phyloP scores from a whole-genome alignment of 2,797 vertebrate species.

The Monodelphis domestica region DNA sequence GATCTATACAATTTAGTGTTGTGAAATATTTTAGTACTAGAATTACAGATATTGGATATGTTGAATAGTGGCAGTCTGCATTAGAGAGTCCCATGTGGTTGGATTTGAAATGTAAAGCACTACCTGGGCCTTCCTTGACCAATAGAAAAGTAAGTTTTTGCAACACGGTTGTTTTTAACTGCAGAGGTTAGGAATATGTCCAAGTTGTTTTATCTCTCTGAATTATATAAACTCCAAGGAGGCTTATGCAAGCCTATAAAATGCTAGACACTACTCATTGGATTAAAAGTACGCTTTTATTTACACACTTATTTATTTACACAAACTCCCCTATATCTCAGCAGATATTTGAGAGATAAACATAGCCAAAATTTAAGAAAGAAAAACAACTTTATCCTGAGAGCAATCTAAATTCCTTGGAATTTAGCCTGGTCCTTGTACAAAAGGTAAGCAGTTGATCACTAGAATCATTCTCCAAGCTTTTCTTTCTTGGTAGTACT shows the following conservation, averaged over 20 bases:
- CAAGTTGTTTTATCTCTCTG: neutral
- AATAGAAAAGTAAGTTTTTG: neutral
- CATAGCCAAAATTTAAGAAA: neutral
- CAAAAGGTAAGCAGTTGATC: neutral
- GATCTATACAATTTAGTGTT: neutral
- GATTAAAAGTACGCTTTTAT: neutral
- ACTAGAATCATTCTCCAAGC: no score
- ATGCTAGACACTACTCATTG: neutral
- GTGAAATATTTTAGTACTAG: neutral
- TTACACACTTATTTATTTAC: no score
- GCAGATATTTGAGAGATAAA: neutral
- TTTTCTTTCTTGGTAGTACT: no score
- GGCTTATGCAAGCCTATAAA: neutral
- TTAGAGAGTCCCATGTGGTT: neutral
- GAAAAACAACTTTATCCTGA: neutral
- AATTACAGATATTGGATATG: neutral
- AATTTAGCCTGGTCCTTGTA: neutral
- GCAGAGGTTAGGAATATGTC: neutral
- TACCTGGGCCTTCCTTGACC: neutral
- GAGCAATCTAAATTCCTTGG: neutral
- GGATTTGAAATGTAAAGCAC: neutral
- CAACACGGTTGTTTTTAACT: neutral
- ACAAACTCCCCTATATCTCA: neutral
- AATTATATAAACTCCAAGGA: neutral
- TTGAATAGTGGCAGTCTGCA: neutral